Conservation (phyloP, 2,797 vertebrate species). For the Spatula clypeata region DNA sequence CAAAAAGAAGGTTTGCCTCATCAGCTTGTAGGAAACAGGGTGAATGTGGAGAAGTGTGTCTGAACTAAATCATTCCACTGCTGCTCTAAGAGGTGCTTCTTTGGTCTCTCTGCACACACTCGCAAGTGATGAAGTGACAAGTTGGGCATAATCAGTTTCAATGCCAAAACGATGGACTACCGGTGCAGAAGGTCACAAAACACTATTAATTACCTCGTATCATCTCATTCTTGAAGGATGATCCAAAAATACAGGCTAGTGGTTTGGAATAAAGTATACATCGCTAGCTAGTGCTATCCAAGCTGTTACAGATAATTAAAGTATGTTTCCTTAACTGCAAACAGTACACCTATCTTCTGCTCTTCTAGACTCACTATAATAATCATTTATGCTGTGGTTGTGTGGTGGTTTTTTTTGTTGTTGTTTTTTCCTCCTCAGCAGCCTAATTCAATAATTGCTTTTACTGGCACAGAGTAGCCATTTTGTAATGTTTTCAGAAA, state of each 20-base stretch:
- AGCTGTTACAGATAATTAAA: background rate
- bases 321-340: background rate
- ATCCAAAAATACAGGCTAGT: slow-evolving; percentile 17
- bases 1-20: slow-evolving; percentile 57
- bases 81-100: slow-evolving; percentile 48
- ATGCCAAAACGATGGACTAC: slow-evolving; percentile 63
- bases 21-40: background rate
- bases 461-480: background rate
- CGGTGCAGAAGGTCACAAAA: slow-evolving; percentile 66
- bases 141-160: slow-evolving; percentile 61
- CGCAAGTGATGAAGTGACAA: slow-evolving; percentile 49
- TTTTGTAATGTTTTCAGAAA: slow-evolving; percentile 32
- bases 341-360: background rate
- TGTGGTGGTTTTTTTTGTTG: too few species aligned
- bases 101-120: background rate
- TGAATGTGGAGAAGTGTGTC: slow-evolving; percentile 30
- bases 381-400: background rate
- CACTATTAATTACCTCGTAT: slow-evolving; percentile 50
- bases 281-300: background rate
- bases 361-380: background rate
- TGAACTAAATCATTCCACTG: slow-evolving; percentile 47
- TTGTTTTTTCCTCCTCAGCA: background rate
- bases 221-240: slow-evolving; percentile 41
- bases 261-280: background rate
- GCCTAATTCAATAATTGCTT: background rate